Base-by-base conservation (phyloP, 2,113 vertebrate genomes). In the Engraulis encrasicolus region DNA sequence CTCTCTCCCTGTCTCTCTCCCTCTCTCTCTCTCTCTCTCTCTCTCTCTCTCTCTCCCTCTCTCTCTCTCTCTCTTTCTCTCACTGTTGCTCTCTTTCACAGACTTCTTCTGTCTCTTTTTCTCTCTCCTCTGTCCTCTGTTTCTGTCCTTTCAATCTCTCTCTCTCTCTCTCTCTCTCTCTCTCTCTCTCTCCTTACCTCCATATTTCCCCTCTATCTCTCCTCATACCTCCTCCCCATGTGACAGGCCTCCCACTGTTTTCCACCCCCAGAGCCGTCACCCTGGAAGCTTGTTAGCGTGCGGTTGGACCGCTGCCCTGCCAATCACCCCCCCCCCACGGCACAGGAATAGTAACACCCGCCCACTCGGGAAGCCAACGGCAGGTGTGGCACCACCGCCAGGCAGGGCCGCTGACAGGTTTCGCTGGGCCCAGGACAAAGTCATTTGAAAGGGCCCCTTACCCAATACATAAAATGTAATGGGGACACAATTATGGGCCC, bases 281-380 rank as follows among this genome's bases (percentile, higher is more conserved):
- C 81, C 81, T 20, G 27, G 77, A 50, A 54, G 40, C 80, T 84
- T 71, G 54, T 85, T 87, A 81, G 50, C 54, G 45, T 80, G 38
- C 82, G 79, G 78, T 61, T 78, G 40, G 61, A 36, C 71, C 79
- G 78, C 48, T 45, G 36, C 40, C 81, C 71, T 79, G 71, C 71
- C 71, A 81, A 23, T 81, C 85, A 85, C 79, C 15, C 1, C 61
- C 0, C 40, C n/a, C n/a, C n/a, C n/a, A n/a, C n/a, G n/a, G 82
- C 37, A 80, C 79, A 49, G 80, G 79, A 85, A 85, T 74, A 78
- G 77, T 84, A 84, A 84, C 38, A 71, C 82, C 61, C 78, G 40
- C 88, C 85, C 80, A 86, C 87, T 71, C 74, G 52, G 7, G 58
- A 82, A 37, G 78, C 48, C 48, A 45, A 40, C 61, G 14, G 34